These are phyloP conservation scores for Eptatretus atami DNA, from an alignment of 2,797 vertebrate species.

Conservation along the genomic window DNA sequence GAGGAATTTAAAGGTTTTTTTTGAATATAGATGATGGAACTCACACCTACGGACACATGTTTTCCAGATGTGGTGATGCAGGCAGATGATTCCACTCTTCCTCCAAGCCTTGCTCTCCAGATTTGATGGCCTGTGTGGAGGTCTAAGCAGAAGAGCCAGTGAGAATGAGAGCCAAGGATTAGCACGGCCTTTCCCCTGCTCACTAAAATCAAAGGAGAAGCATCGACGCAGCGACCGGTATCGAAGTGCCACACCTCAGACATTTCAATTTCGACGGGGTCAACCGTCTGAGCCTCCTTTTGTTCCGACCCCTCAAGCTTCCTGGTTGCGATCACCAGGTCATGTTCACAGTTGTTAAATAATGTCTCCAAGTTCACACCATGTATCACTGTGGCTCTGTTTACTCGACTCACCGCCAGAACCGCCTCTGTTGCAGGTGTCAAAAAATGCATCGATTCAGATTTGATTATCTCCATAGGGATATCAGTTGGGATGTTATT, in stretches of 20 bases:
- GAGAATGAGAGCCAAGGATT: conserved; percentile 65
- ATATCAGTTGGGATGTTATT: too few species aligned
- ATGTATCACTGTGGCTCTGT: not conserved
- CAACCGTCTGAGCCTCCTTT: not conserved
- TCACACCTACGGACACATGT: conserved; percentile 35
- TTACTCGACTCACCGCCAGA: not conserved
- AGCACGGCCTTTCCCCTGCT: conserved; percentile 14
- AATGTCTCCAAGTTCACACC: not conserved
- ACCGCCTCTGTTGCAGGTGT: not conserved
- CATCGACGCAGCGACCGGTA: conserved; percentile 60
- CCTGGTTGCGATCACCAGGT: too few species aligned
- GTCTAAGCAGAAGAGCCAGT: conserved; percentile 38
- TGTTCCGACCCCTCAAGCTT: too few species aligned
- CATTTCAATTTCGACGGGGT: conserved; percentile 10
- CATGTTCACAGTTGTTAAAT: too few species aligned
- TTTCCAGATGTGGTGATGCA: conserved; percentile 34
- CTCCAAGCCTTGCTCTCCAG: conserved; percentile 55
- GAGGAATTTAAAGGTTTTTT: too few species aligned
- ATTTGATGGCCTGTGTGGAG: conserved; percentile 23
- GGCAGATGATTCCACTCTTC: conserved; percentile 54
- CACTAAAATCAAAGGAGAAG: conserved; percentile 39
- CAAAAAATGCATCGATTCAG: too few species aligned
- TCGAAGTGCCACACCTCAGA: conserved; percentile 38
- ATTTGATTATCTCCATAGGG: too few species aligned
- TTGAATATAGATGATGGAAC: too few species aligned